These are phyloP conservation scores for Taenaris catops DNA, from an alignment of 2,888 invertebrate species.

Conservation along the genomic window DNA sequence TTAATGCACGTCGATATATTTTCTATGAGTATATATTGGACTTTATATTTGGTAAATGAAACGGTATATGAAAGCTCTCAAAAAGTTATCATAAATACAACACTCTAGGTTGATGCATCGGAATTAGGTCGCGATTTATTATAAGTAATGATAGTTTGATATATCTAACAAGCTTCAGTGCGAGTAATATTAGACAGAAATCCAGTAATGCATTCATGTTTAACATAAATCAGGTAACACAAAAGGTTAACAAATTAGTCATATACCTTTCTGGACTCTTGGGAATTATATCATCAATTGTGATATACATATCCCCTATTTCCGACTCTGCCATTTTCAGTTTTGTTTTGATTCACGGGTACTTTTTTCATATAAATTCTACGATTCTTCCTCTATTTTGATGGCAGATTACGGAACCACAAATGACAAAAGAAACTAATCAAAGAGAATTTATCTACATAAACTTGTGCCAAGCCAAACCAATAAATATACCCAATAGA, in stretches of 20 bases:
- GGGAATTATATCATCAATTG: slow-evolving; percentile 71
- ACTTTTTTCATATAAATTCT: slow-evolving; percentile 23
- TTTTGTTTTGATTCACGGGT: slow-evolving; percentile 26
- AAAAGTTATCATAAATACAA: too few species aligned
- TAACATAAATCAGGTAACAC: too few species aligned
- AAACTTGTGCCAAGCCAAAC: not conserved
- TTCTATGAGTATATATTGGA: too few species aligned
- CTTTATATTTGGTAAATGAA: too few species aligned
- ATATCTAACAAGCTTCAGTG: too few species aligned
- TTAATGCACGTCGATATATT: too few species aligned
- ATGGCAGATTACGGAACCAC: slow-evolving; percentile 46
- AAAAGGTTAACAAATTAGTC: slow-evolving; percentile 14
- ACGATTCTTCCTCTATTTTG: slow-evolving; percentile 47
- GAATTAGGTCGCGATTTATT: too few species aligned
- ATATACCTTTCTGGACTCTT: slow-evolving; percentile 71
- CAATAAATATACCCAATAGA: not conserved
- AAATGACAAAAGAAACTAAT: slow-evolving; percentile 33
- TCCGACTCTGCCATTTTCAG: slow-evolving; percentile 66
- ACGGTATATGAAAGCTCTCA: too few species aligned
- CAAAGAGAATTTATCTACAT: not conserved
- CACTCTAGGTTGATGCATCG: too few species aligned
- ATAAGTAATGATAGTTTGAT: too few species aligned
- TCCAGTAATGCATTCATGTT: too few species aligned
- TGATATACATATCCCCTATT: slow-evolving; percentile 63
- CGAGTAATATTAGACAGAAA: too few species aligned